Base-by-base conservation (phyloP, 2,113 vertebrate species). In the Tragulus kanchil region DNA sequence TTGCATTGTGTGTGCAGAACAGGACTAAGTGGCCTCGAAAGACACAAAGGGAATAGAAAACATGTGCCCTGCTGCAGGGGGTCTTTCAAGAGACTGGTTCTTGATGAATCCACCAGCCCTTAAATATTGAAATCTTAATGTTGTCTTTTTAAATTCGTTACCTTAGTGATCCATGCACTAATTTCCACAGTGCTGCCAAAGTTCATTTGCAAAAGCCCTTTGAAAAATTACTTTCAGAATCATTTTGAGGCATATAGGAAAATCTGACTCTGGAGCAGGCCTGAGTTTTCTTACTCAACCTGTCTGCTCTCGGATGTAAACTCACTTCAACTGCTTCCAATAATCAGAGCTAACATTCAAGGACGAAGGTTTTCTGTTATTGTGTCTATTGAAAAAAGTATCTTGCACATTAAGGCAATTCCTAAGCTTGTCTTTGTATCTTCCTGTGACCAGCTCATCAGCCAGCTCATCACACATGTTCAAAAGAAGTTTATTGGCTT, bases 311-410 rank as follows among this genome's bases (percentile, higher is more conserved):
- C 85, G 75, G 54, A 67, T 15, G 11, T 75, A 62, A 54, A 65
- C 64, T 88, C 45, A 73, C 62, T 93, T 89, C 86, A 91, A 83
- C 65, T 36, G 15, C 85, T 93, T 93, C 79, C 65, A 65, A 19
- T 71, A 82, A 94, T 93, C 78, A 71, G 0, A 48, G 71, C 31
- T 77, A 25, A 85, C 54, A 65, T 69, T 82, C 71, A 93, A 58
- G 89, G 59, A 82, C 65, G 91, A 12, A 21, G 50, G 3, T 54
- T 73, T 52, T 77, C 61, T 92, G 42, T 78, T 61, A 12, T 42
- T 1, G 0, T 56, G 23, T 17, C 17, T 58, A 81, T 59, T 67
- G 82, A 64, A 42, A 42, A n/a, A 8, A n/a, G 52, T 31, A 26
- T 2, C 13, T 59, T 11, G 26, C 0, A 11, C 13, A 1, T 62